phyloP scores from a whole-genome alignment of 2,888 invertebrate genomes.

The Chorisops tibialis region DNA sequence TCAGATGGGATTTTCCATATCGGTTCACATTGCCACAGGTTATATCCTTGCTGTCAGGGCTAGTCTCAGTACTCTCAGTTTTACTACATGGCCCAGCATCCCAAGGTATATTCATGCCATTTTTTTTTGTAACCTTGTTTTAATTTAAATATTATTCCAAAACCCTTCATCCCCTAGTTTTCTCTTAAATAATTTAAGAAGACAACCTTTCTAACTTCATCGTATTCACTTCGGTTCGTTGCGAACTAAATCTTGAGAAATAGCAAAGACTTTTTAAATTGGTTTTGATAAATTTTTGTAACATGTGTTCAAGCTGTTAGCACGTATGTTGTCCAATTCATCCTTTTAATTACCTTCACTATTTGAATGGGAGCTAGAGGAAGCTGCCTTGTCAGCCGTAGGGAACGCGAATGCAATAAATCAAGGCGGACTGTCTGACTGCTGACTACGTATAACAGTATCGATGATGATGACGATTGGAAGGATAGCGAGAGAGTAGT shows the following conservation, averaged over 20 bases:
- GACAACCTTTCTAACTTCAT: neutral
- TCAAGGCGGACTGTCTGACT: conserved; percentile 13
- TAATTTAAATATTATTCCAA: neutral
- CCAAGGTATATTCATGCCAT: too few relatives aligned
- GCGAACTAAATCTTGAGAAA: neutral
- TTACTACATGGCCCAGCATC: too few relatives aligned
- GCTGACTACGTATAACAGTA: neutral
- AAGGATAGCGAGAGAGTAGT: neutral
- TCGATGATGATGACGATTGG: neutral
- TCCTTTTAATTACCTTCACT: conserved; percentile 27
- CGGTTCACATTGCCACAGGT: conserved; percentile 20
- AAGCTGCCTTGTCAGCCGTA: neutral
- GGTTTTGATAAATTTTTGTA: conserved; percentile 23
- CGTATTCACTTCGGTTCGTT: neutral
- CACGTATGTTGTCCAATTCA: conserved; percentile 22
- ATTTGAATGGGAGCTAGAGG: conserved; percentile 4
- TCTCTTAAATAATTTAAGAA: too few relatives aligned
- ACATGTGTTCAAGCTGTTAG: conserved; percentile 33
- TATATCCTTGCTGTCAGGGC: conserved; percentile 1
- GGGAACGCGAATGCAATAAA: conserved; percentile 20
- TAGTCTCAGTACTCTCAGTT: too few relatives aligned
- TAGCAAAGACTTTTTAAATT: neutral
- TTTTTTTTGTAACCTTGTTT: neutral
- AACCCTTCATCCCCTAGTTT: neutral
- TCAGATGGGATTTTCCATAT: conserved; percentile 27